These are phyloP conservation scores for Seriola aureovittata DNA, from an alignment of 2,113 vertebrate genomes.

Conservation along the genomic window DNA sequence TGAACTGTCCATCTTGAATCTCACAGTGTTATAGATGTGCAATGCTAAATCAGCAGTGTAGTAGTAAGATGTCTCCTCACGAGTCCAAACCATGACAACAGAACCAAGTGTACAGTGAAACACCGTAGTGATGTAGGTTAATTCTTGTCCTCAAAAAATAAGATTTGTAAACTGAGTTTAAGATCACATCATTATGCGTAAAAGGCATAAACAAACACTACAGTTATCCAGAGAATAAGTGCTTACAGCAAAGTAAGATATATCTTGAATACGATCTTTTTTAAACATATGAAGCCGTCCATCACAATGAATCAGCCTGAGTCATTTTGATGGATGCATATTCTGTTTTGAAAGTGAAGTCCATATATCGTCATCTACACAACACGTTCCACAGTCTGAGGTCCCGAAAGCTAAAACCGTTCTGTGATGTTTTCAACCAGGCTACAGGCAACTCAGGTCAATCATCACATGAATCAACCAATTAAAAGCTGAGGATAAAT, in stretches of 20 bases:
- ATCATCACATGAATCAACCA: constrained; percentile 33
- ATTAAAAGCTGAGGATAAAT: constrained; percentile 64
- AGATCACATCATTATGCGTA: background rate
- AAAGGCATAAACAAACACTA: background rate
- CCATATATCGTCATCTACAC: background rate
- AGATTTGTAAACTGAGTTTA: background rate
- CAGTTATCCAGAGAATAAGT: background rate
- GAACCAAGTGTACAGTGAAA: too few species aligned
- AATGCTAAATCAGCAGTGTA: background rate
- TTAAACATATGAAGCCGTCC: too few species aligned
- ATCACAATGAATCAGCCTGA: background rate
- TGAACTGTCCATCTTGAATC: too few species aligned
- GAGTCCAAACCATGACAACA: too few species aligned
- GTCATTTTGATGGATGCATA: background rate
- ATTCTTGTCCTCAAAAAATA: too few species aligned
- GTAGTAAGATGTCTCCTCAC: too few species aligned
- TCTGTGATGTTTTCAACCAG: constrained; percentile 36
- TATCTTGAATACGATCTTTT: background rate
- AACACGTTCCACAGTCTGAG: background rate
- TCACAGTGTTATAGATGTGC: too few species aligned
- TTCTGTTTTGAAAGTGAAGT: background rate
- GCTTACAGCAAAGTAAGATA: background rate
- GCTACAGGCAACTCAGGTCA: constrained; percentile 40
- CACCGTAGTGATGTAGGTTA: too few species aligned
- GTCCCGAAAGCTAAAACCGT: constrained; percentile 17